These are phyloP conservation scores for Pituophis catenifer DNA, from an alignment of 2,113 vertebrate genomes.

Conservation along the genomic window DNA sequence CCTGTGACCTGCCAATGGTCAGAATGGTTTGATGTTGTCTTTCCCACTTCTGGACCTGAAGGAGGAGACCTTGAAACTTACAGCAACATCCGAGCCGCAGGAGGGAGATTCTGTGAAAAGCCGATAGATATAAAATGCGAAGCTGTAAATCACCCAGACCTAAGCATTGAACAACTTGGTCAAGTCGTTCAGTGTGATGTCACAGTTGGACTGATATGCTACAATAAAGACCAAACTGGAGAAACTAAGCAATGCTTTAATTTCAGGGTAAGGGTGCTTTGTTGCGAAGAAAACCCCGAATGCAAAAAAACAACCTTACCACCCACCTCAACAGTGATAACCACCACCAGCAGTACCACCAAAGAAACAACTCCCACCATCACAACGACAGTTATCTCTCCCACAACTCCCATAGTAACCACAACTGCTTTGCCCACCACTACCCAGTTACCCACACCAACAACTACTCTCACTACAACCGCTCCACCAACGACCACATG, in stretches of 20 bases:
- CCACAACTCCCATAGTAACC: too few relatives aligned
- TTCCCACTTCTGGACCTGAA: slow-evolving; percentile 31
- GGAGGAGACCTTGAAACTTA: slow-evolving; percentile 57
- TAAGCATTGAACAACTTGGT: slow-evolving; percentile 19
- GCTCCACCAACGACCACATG: slow-evolving; percentile 6
- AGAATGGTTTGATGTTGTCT: slow-evolving; percentile 62
- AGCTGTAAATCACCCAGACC: slow-evolving; percentile 26
- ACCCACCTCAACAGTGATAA: too few relatives aligned
- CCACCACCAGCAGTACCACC: too few relatives aligned
- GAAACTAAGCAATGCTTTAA: slow-evolving; percentile 51
- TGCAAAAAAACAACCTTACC: background rate
- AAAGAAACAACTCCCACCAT: too few relatives aligned
- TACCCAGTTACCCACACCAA: too few relatives aligned
- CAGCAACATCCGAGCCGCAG: slow-evolving; percentile 52
- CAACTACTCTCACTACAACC: too few relatives aligned
- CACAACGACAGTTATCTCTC: too few relatives aligned
- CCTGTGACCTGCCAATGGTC: slow-evolving; percentile 52
- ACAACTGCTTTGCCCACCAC: too few relatives aligned
- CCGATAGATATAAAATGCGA: slow-evolving; percentile 61
- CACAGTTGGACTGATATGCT: slow-evolving; percentile 58
- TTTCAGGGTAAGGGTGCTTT: slow-evolving; percentile 52
- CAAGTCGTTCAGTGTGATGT: slow-evolving; percentile 25
- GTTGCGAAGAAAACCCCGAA: slow-evolving; percentile 5
- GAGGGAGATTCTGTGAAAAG: slow-evolving; percentile 38
- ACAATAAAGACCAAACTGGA: slow-evolving; percentile 57